Percentiles rank a stretch among this genome's conserved stretches.
phyloP scores from a whole-genome alignment of 1,140 invertebrate genomes.

The Cydia strobilella region DNA sequence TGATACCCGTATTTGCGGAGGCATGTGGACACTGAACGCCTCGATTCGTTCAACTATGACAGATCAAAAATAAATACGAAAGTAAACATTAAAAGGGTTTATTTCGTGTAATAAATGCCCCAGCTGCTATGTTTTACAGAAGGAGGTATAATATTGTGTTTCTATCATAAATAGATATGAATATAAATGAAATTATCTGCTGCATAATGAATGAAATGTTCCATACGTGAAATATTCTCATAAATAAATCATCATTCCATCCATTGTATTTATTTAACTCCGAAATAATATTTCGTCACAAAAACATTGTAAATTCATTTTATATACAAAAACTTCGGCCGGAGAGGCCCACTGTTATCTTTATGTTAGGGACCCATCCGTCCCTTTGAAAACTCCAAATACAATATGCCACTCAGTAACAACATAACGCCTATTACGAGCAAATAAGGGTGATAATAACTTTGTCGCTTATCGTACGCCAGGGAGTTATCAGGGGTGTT shows the following conservation, averaged over 20 bases:
- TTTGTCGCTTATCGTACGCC: not conserved
- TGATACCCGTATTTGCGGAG: not conserved
- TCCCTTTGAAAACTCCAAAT: not conserved
- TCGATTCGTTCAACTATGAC: not conserved
- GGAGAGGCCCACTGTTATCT: constrained; percentile 28
- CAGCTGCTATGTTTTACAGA: too few species aligned
- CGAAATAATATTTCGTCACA: not conserved
- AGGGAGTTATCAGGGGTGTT: constrained; percentile 11
- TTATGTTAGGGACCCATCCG: constrained; percentile 27
- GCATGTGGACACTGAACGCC: not conserved
- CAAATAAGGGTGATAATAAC: not conserved
- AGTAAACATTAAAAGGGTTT: not conserved
- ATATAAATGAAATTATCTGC: too few species aligned
- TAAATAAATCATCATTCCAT: not conserved
- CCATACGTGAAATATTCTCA: too few species aligned
- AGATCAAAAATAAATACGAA: not conserved
- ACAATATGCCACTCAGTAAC: not conserved
- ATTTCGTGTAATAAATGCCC: not conserved
- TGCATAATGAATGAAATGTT: too few species aligned
- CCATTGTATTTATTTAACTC: not conserved
- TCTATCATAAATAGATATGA: too few species aligned
- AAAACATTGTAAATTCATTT: constrained; percentile 6
- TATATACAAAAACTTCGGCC: constrained; percentile 25
- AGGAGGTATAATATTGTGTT: too few species aligned
- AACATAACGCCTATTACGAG: not conserved